Conservation (phyloP, 2,113 vertebrate species). For the Prunella fulvescens region DNA sequence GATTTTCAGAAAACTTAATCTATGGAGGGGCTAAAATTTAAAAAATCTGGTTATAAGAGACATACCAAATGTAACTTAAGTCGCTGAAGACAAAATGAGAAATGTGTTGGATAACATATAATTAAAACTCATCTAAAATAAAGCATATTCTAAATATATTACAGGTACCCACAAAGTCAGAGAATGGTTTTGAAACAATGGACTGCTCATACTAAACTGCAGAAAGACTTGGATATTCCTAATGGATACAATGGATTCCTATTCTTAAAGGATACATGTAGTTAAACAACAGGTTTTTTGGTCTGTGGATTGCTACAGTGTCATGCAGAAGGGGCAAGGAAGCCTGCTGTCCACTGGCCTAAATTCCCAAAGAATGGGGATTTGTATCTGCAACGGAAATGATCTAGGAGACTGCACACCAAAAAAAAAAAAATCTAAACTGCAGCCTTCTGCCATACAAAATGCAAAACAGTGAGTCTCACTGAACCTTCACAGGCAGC, state of each 20-base stretch:
- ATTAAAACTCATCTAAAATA: background rate
- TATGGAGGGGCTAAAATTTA: background rate
- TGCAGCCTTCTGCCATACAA: background rate
- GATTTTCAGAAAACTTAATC: background rate
- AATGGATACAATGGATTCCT: background rate
- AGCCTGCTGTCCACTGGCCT: background rate
- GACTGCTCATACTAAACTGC: background rate
- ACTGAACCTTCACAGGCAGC: background rate
- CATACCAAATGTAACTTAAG: background rate
- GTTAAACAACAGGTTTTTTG: background rate
- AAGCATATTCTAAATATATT: background rate
- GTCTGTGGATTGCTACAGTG: background rate
- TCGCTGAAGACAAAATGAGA: background rate
- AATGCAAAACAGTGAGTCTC: background rate
- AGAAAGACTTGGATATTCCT: background rate
- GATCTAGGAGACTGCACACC: background rate
- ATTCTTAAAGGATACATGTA: background rate
- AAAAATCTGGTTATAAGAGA: background rate
- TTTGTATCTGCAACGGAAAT: background rate
- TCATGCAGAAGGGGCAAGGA: background rate
- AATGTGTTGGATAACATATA: background rate
- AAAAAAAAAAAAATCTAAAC: background rate
- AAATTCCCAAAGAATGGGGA: background rate
- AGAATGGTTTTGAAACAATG: background rate
- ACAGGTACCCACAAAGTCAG: background rate